phyloP scores from a whole-genome alignment of 2,888 invertebrate species.

The Thera britannica region DNA sequence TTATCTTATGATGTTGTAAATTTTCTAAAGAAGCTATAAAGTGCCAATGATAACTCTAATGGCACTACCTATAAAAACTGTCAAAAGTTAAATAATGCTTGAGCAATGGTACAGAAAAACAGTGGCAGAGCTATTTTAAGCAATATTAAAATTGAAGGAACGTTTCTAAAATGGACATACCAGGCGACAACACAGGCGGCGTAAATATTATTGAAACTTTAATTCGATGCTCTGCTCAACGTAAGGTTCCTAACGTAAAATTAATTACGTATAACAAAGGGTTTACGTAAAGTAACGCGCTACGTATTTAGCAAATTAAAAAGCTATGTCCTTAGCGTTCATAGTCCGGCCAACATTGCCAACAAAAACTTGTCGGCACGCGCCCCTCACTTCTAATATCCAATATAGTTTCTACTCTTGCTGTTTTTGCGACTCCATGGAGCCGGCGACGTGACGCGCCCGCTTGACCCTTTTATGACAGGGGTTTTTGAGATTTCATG shows the following conservation, averaged over 20 bases:
- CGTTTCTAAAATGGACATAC: neutral
- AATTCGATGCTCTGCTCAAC: too few species aligned
- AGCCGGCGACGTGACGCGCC: slow-evolving; percentile 66
- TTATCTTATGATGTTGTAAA: too few species aligned
- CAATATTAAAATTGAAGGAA: neutral
- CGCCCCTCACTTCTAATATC: slow-evolving; percentile 80
- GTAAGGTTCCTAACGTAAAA: neutral
- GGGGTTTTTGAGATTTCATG: slow-evolving; percentile 59
- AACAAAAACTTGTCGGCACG: slow-evolving; percentile 73
- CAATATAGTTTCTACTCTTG: slow-evolving; percentile 79
- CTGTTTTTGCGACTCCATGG: slow-evolving; percentile 67
- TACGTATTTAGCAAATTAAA: slow-evolving; percentile 63
- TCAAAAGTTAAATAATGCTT: too few species aligned
- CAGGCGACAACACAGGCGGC: too few species aligned
- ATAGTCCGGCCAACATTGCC: slow-evolving; percentile 47
- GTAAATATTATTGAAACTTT: too few species aligned
- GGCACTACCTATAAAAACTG: too few species aligned
- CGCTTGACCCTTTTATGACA: slow-evolving; percentile 81
- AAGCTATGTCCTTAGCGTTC: slow-evolving; percentile 52
- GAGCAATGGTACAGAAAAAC: neutral
- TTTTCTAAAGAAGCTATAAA: too few species aligned
- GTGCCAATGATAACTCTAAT: too few species aligned
- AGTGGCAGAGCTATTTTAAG: neutral
- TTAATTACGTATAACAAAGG: slow-evolving; percentile 17
- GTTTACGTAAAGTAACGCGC: neutral